Conservation (phyloP, 2,797 vertebrate species). For the Bucorvus abyssinicus region DNA sequence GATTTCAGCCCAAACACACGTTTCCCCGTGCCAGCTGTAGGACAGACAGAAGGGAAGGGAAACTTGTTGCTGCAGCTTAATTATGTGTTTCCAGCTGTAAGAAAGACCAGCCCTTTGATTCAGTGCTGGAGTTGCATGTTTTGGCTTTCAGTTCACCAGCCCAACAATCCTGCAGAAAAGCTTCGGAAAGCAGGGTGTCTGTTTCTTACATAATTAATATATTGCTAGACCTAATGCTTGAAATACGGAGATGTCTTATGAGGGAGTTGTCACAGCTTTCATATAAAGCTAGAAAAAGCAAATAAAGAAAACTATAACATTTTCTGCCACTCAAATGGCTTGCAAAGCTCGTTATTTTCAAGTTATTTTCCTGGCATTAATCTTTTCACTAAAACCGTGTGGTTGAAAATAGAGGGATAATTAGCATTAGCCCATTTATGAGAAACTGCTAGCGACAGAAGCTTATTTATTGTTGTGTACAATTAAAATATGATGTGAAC, state of each 20-base stretch:
- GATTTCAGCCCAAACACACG: background rate
- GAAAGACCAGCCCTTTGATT: background rate
- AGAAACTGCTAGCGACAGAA: constrained; percentile 42
- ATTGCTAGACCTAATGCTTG: background rate
- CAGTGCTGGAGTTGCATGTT: background rate
- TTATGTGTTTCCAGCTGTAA: background rate
- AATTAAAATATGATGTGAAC: constrained; percentile 28
- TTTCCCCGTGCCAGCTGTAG: background rate
- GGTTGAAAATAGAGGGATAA: constrained; percentile 40
- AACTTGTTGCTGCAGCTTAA: background rate
- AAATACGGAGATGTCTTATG: background rate
- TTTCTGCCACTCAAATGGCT: constrained; percentile 29
- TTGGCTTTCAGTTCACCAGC: background rate
- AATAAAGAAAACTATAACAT: background rate
- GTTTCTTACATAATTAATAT: background rate
- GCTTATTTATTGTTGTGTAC: constrained; percentile 28
- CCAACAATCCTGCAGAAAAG: background rate
- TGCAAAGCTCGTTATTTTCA: background rate
- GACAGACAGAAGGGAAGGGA: background rate
- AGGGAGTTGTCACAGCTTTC: background rate
- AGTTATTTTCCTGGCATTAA: background rate
- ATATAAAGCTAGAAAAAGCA: background rate
- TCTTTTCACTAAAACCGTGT: background rate
- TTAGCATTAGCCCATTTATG: constrained; percentile 51
- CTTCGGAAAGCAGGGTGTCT: background rate